Conservation (phyloP, 2,113 vertebrate genomes). For the Brachyhypopomus occidentalis region DNA sequence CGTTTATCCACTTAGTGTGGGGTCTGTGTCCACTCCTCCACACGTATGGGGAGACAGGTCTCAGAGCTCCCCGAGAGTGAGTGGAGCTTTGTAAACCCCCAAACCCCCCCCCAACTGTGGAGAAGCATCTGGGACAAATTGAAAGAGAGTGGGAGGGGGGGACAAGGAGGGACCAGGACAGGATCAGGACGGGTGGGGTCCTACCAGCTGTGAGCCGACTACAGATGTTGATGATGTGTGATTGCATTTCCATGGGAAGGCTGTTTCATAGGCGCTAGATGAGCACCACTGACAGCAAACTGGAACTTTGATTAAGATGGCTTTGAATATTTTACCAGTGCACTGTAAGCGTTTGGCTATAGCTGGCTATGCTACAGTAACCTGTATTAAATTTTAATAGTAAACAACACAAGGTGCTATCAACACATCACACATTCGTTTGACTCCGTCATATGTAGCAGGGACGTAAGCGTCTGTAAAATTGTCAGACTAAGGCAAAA, state of each 20-base stretch:
- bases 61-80: conserved; percentile 48
- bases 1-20: conserved; percentile 68
- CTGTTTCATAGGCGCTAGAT: not conserved
- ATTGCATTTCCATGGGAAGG: conserved; percentile 38
- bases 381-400: not conserved
- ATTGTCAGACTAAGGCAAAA: not conserved
- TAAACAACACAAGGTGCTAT: not conserved
- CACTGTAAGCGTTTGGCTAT: conserved; percentile 1
- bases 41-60: conserved; percentile 49
- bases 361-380: not conserved
- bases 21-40: conserved; percentile 59
- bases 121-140: conserved; percentile 24
- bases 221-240: conserved; percentile 59
- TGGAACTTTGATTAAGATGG: not conserved
- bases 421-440: not conserved
- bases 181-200: conserved; percentile 39
- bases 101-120: conserved; percentile 35
- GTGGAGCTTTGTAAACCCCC: conserved; percentile 60
- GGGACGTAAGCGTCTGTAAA: not conserved
- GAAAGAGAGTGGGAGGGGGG: conserved; percentile 3
- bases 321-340: conserved; percentile 9
- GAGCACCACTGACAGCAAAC: not conserved
- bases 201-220: conserved; percentile 61
- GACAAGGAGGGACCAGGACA: conserved; percentile 29
- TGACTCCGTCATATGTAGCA: not conserved